Conservation (phyloP, 2,113 vertebrate genomes). For the Rhombomys opimus region DNA sequence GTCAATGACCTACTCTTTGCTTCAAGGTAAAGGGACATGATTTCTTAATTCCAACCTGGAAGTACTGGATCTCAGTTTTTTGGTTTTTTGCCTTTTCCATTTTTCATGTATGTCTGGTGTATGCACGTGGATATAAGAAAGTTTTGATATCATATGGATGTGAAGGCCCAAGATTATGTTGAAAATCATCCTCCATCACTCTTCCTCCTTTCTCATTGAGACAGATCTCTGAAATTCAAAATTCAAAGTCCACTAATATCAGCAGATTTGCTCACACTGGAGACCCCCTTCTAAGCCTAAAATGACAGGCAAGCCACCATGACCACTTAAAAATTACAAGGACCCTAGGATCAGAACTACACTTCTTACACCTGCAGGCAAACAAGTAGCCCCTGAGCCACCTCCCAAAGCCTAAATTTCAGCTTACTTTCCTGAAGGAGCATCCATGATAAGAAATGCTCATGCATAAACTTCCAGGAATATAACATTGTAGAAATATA, state of each 20-base stretch:
- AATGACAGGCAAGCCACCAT: not conserved
- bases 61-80: not conserved
- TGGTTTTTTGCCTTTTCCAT: not conserved
- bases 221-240: not conserved
- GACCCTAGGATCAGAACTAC: too few relatives aligned
- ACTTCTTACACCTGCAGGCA: not conserved
- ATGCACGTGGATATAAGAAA: not conserved
- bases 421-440: constrained; percentile 3
- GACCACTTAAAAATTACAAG: not conserved
- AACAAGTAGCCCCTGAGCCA: not conserved
- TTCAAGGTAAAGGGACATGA: not conserved
- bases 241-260: not conserved
- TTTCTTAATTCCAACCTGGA: not conserved
- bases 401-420: not conserved
- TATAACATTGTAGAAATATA: not conserved
- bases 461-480: not conserved
- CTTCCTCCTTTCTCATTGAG: not conserved
- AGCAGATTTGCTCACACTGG: not conserved
- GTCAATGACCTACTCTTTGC: not conserved
- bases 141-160: too few relatives aligned
- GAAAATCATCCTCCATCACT: not conserved
- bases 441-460: not conserved
- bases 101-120: not conserved
- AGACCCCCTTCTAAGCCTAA: not conserved
- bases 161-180: not conserved